Evolutionary conservation across 2,797 vertebrate species (phyloP).

Genomic region (Danio aesculapii): DNA sequence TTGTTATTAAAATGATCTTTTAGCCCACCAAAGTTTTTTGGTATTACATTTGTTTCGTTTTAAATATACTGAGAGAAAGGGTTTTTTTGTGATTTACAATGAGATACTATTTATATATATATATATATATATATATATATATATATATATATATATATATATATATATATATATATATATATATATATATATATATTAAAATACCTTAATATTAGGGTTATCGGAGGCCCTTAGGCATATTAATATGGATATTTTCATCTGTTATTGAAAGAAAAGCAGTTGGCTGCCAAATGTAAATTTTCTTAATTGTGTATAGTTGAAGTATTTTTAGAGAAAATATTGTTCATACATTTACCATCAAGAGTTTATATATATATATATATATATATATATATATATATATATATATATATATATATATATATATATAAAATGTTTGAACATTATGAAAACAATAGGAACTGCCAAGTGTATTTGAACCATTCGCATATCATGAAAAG

Average conservation of each 20-base stretch:
- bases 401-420: background rate
- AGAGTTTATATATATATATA: slow-evolving; percentile 21
- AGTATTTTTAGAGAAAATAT: slow-evolving; percentile 43
- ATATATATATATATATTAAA: too few relatives aligned
- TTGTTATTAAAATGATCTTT: slow-evolving; percentile 57
- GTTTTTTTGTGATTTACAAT: slow-evolving; percentile 29
- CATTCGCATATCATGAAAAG: slow-evolving; percentile 14
- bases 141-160: too few relatives aligned
- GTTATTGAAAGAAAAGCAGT: slow-evolving; percentile 40
- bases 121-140: too few relatives aligned
- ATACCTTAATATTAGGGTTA: background rate
- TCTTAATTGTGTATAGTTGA: slow-evolving; percentile 42
- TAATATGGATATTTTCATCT: slow-evolving; percentile 42
- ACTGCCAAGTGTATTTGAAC: slow-evolving; percentile 29
- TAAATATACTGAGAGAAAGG: background rate
- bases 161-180: too few relatives aligned
- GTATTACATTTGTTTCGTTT: slow-evolving; percentile 49
- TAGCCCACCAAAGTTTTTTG: slow-evolving; percentile 47
- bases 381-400: background rate
- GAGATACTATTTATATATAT: background rate
- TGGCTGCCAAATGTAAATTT: slow-evolving; percentile 50
- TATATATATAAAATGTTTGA: background rate
- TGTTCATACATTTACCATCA: slow-evolving; percentile 41
- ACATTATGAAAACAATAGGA: background rate
- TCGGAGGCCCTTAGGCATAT: slow-evolving; percentile 37